phyloP scores from a whole-genome alignment of 2,113 vertebrate genomes.

The western clawed frog (Xenopus tropicalis) region DNA sequence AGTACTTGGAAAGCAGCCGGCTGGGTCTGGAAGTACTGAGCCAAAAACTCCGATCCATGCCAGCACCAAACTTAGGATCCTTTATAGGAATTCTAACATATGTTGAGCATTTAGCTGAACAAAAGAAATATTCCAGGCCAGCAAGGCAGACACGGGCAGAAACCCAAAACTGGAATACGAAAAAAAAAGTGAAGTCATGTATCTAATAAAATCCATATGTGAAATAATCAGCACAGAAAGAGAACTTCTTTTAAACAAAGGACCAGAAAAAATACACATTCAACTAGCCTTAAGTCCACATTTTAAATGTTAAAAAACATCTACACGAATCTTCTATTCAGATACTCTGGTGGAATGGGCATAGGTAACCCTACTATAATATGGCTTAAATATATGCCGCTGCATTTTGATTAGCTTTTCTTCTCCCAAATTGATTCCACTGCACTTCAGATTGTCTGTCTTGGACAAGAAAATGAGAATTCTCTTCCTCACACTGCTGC shows the following conservation, averaged over 20 bases:
- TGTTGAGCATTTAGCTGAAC: conserved; percentile 54
- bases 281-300: neutral
- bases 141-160: conserved; percentile 43
- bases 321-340: too few relatives aligned
- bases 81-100: conserved; percentile 2
- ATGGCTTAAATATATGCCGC: too few relatives aligned
- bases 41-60: neutral
- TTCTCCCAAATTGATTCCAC: too few relatives aligned
- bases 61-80: conserved; percentile 1
- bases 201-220: conserved; percentile 66
- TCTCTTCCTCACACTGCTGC: too few relatives aligned
- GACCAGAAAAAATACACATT: conserved; percentile 13
- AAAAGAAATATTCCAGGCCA: conserved; percentile 57
- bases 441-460: too few relatives aligned
- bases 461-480: too few relatives aligned
- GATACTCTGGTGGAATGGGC: too few relatives aligned
- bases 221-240: conserved; percentile 40
- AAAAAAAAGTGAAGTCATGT: conserved; percentile 36
- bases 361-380: too few relatives aligned
- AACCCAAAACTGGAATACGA: conserved; percentile 57
- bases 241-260: conserved; percentile 29
- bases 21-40: conserved; percentile 26
- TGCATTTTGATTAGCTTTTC: too few relatives aligned
- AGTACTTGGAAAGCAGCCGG: conserved; percentile 37
- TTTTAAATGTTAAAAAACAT: neutral